Conservation (phyloP, 2,797 vertebrate genomes). For the Siniperca undulata region DNA sequence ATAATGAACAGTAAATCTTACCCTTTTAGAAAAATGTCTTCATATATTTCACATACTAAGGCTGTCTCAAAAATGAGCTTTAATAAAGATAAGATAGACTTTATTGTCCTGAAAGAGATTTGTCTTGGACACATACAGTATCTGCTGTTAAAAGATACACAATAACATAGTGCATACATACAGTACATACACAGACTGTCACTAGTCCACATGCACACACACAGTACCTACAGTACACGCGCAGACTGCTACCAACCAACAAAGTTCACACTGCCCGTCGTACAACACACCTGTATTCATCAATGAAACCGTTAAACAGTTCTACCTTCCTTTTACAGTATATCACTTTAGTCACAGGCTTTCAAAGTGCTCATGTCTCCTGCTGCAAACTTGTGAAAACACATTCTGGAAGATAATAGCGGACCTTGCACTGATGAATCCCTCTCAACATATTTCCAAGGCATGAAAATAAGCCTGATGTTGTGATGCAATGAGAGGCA, state of each 20-base stretch:
- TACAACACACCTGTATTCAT: too few species aligned
- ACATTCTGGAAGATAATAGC: constrained; percentile 20
- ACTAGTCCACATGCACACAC: too few species aligned
- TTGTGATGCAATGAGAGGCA: constrained; percentile 65
- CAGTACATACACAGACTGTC: too few species aligned
- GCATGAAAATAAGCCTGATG: constrained; percentile 32
- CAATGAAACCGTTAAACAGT: not conserved
- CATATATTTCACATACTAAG: not conserved
- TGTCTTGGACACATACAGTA: too few species aligned
- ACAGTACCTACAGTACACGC: too few species aligned
- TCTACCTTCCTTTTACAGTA: not conserved
- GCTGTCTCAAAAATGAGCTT: not conserved
- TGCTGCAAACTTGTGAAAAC: constrained; percentile 21
- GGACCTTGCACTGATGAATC: constrained; percentile 20
- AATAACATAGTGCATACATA: too few species aligned
- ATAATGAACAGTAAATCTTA: not conserved
- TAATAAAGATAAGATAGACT: not conserved
- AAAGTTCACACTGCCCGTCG: too few species aligned
- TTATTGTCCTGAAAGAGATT: too few species aligned
- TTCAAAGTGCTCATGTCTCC: constrained; percentile 15
- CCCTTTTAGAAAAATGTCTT: not conserved
- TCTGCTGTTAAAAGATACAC: too few species aligned
- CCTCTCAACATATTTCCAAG: constrained; percentile 37
- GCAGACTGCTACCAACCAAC: too few species aligned
- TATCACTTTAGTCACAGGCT: constrained; percentile 4